Conservation (phyloP, 30 jellyfish, hydroid and myxozoan genomes). For the Aurelia aurita region DNA sequence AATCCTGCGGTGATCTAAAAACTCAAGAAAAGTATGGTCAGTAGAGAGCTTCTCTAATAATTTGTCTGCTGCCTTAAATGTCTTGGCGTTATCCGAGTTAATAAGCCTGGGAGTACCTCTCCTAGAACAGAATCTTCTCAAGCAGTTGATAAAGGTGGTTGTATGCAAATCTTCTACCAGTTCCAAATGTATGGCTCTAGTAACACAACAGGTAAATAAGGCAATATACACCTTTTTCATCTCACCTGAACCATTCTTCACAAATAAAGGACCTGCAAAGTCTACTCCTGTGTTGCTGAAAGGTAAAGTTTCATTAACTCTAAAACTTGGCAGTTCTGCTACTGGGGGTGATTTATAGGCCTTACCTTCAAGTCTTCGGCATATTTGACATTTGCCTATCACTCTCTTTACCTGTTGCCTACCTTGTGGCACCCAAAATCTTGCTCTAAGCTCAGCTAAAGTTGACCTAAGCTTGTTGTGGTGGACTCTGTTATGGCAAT, state of each 20-base stretch:
- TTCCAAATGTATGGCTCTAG: constrained; percentile 62
- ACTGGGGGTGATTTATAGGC: constrained; percentile 35
- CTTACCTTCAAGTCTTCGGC: background rate
- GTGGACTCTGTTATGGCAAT: constrained; percentile 68
- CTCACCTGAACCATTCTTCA: constrained; percentile 46
- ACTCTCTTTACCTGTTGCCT: constrained; percentile 70
- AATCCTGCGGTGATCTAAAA: background rate
- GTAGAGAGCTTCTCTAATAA: constrained; percentile 26
- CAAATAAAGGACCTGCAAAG: constrained; percentile 72
- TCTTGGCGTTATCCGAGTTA: constrained; percentile 62
- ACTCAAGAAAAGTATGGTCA: constrained; percentile 43
- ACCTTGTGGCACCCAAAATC: constrained; percentile 73
- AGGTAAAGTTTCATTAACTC: constrained; percentile 57
- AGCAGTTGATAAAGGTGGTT: constrained; percentile 24
- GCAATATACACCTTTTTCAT: constrained; percentile 55
- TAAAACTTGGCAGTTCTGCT: constrained; percentile 51
- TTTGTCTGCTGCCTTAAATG: constrained; percentile 66
- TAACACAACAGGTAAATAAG: constrained; percentile 49
- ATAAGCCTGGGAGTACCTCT: constrained; percentile 70
- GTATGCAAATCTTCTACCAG: constrained; percentile 51
- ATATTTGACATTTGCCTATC: background rate
- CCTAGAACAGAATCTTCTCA: constrained; percentile 74
- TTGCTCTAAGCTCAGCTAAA: constrained; percentile 65
- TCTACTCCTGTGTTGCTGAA: constrained; percentile 65
- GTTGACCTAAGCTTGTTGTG: constrained; percentile 61